Evolutionary conservation across 1,140 invertebrate species (phyloP).

Genomic region (Aphelenchoides besseyi): DNA sequence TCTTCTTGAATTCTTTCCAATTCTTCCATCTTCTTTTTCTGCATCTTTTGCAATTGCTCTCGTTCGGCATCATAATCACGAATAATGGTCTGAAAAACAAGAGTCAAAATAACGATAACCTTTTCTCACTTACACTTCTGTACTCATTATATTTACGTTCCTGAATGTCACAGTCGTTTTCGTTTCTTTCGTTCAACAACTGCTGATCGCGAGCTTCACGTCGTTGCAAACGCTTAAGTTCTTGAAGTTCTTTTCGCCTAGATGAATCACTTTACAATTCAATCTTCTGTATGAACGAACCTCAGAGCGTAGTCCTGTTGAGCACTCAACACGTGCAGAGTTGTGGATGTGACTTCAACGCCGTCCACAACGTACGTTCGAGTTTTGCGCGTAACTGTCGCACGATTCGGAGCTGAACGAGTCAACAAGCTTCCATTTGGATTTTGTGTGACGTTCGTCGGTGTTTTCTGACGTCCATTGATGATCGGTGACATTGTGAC

Average conservation of each 20-base stretch:
- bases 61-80: conserved; percentile 84
- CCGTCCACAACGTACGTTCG: conserved; percentile 45
- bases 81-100: conserved; percentile 71
- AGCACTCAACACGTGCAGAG: conserved; percentile 57
- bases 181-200: conserved; percentile 40
- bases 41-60: conserved; percentile 79
- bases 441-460: conserved; percentile 48
- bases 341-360: conserved; percentile 58
- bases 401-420: conserved; percentile 14
- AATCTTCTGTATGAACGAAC: conserved; percentile 25
- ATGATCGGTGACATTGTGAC: background rate
- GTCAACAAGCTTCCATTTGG: conserved; percentile 20
- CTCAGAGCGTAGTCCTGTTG: conserved; percentile 56
- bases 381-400: conserved; percentile 15
- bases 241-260: conserved; percentile 57
- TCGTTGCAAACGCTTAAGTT: conserved; percentile 58
- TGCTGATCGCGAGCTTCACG: conserved; percentile 57
- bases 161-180: conserved; percentile 46
- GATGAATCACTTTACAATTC: conserved; percentile 23
- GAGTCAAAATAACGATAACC: conserved; percentile 7
- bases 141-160: conserved; percentile 51
- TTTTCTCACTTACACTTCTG: conserved; percentile 35
- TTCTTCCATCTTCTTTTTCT: conserved; percentile 84
- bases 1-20: conserved; percentile 85
- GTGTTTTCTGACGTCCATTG: conserved; percentile 47